These are phyloP conservation scores for Antitype chi DNA, from an alignment of 2,888 invertebrate species.

Conservation along the genomic window DNA sequence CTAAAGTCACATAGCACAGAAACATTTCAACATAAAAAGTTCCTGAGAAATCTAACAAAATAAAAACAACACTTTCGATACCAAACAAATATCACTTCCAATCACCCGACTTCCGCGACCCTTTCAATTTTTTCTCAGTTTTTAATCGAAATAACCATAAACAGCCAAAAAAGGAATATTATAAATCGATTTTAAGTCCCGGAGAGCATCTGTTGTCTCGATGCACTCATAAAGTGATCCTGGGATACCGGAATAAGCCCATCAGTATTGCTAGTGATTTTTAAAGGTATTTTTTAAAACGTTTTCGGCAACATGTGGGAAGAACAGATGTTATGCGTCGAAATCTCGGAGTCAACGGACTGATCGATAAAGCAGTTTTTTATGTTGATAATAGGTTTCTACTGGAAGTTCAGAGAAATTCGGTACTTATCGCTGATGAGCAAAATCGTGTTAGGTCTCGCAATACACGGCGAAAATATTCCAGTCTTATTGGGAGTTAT, in stretches of 20 bases:
- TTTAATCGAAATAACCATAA: constrained; percentile 61
- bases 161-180: constrained; percentile 65
- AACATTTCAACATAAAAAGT: background rate
- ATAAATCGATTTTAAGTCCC: constrained; percentile 73
- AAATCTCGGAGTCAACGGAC: constrained; percentile 59
- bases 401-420: constrained; percentile 29
- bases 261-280: constrained; percentile 73
- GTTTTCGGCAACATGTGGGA: constrained; percentile 62
- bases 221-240: constrained; percentile 73
- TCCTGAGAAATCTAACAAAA: background rate
- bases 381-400: constrained; percentile 1
- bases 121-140: constrained; percentile 49
- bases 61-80: constrained; percentile 4
- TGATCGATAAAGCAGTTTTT: constrained; percentile 30
- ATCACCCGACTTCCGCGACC: constrained; percentile 58
- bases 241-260: constrained; percentile 72
- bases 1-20: background rate
- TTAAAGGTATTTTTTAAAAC: constrained; percentile 60
- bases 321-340: constrained; percentile 59
- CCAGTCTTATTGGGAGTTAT: too few relatives aligned
- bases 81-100: constrained; percentile 48
- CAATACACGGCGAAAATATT: background rate
- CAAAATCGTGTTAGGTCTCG: background rate
- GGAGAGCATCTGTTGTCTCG: constrained; percentile 71
- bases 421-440: background rate